A percentile compares a stretch with the other conserved stretches of the same genome.
Conservation (phyloP, 2,888 invertebrate species). For the Tetanocera ferruginea region DNA sequence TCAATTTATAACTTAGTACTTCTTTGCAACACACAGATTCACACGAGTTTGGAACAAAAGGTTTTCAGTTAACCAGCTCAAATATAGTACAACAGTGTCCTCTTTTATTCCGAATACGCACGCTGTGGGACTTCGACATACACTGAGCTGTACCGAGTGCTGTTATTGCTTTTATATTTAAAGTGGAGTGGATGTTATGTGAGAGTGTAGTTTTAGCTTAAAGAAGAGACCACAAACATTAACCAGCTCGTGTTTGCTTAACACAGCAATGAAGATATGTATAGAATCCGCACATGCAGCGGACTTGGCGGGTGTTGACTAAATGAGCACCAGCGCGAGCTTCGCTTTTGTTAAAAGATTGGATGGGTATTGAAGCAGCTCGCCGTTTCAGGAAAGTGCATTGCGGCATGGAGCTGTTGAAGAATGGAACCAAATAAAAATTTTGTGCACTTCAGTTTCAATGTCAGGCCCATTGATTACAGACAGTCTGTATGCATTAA, state of each 20-base stretch:
- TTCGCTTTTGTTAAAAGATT: background rate
- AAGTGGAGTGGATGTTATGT: background rate
- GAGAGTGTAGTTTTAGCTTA: slow-evolving; percentile 2
- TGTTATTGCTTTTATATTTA: slow-evolving; percentile 40
- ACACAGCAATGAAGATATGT: slow-evolving; percentile 10
- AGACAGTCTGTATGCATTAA: background rate
- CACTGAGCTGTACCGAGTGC: slow-evolving; percentile 37
- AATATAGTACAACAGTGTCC: background rate
- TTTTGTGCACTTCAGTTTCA: slow-evolving; percentile 12
- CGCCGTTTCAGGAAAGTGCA: slow-evolving; percentile 11
- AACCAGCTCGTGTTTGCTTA: slow-evolving; percentile 10
- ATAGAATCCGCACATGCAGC: background rate
- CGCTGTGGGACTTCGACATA: slow-evolving; percentile 22
- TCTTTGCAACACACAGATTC: background rate
- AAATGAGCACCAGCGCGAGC: background rate
- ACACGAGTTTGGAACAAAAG: background rate
- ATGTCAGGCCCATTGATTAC: slow-evolving; percentile 24
- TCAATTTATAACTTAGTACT: background rate
- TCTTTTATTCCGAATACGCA: background rate
- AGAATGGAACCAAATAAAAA: slow-evolving; percentile 21
- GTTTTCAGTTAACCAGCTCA: background rate
- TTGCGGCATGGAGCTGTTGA: background rate
- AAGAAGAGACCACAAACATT: slow-evolving; percentile 24
- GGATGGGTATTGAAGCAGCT: background rate
- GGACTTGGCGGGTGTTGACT: background rate